phyloP scores from a whole-genome alignment of 2,888 invertebrate genomes.

The Carcina quercana region DNA sequence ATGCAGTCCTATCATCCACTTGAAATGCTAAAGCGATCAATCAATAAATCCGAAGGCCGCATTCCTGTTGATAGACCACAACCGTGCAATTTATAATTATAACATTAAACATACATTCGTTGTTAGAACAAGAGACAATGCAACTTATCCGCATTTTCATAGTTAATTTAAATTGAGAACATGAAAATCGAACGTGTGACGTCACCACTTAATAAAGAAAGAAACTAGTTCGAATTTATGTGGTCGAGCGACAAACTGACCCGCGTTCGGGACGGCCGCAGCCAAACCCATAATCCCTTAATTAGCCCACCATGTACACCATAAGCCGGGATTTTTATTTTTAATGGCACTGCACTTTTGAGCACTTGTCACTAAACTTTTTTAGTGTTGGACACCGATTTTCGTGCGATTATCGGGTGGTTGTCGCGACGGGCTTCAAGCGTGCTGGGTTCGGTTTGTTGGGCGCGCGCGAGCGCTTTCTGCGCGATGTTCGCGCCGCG shows the following conservation, averaged over 20 bases:
- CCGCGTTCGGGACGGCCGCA: conserved; percentile 37
- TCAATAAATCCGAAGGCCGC: conserved; percentile 44
- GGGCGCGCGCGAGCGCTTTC: conserved; percentile 59
- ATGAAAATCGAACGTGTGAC: conserved; percentile 56
- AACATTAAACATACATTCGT: conserved; percentile 18
- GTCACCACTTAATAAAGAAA: conserved; percentile 67
- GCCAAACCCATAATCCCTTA: conserved; percentile 59
- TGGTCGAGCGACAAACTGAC: conserved; percentile 48
- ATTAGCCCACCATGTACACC: conserved; percentile 46
- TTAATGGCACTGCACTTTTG: conserved; percentile 28
- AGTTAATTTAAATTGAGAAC: conserved; percentile 18
- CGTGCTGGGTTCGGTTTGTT: conserved; percentile 16
- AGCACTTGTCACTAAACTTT: conserved; percentile 33
- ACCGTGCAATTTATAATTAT: conserved; percentile 17
- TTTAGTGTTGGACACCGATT: conserved; percentile 6
- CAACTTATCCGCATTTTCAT: conserved; percentile 28
- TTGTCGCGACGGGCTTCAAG: conserved; percentile 18
- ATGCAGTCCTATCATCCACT: too few relatives aligned
- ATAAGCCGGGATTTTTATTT: conserved; percentile 19
- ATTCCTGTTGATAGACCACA: conserved; percentile 27
- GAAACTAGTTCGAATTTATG: conserved; percentile 51
- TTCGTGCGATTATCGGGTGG: conserved; percentile 20
- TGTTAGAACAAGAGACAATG: conserved; percentile 46
- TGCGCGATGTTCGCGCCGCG: conserved; percentile 64
- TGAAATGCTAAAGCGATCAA: conserved; percentile 30